A percentile compares a stretch with the other conserved stretches of the same genome.
Conservation (phyloP, 2,113 vertebrate genomes). For the Mesoclemmys tuberculata region DNA sequence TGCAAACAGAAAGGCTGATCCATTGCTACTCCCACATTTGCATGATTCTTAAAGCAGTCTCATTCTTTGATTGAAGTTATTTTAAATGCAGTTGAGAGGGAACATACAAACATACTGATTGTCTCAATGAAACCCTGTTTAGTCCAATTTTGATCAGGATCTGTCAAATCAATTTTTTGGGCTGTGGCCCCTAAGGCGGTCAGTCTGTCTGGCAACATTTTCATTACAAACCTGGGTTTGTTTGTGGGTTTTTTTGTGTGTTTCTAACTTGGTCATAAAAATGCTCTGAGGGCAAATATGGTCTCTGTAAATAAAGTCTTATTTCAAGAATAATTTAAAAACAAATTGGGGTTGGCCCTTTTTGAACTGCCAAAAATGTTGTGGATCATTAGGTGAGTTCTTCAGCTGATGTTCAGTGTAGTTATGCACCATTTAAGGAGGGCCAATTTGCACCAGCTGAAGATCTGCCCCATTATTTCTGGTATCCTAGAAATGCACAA, state of each 20-base stretch:
- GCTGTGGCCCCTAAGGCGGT: neutral
- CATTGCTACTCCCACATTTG: neutral
- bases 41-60: neutral
- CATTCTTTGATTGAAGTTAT: neutral
- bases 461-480: neutral
- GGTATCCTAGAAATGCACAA: neutral
- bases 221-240: neutral
- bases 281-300: neutral
- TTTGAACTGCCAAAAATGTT: neutral
- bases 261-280: neutral
- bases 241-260: neutral
- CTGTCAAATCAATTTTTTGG: neutral
- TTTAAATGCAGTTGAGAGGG: neutral
- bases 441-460: neutral
- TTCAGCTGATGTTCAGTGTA: neutral
- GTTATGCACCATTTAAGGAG: neutral
- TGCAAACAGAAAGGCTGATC: neutral
- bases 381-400: neutral
- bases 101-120: neutral
- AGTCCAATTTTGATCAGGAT: neutral
- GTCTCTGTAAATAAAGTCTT: slow-evolving; percentile 11
- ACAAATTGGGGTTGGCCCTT: slow-evolving; percentile 11
- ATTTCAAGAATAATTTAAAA: slow-evolving; percentile 7
- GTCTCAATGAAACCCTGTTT: accelerated
- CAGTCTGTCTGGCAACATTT: slow-evolving; percentile 52